Conservation (phyloP, 2,113 vertebrate species). For the Xiphias gladius region DNA sequence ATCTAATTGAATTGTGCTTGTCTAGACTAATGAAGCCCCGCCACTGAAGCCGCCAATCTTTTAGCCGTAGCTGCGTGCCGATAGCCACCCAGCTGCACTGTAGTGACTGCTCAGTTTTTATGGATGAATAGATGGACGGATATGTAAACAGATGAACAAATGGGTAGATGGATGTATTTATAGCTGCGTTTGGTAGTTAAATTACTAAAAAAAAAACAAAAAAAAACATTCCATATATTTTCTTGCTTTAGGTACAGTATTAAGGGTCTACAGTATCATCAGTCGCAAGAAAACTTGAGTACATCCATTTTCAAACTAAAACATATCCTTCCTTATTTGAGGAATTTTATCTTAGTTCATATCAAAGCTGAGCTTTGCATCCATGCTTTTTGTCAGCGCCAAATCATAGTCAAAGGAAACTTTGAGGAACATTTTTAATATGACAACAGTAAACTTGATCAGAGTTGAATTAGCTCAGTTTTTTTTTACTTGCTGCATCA, state of each 20-base stretch:
- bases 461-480: not conserved
- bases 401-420: not conserved
- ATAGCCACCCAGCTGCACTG: constrained; percentile 49
- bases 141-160: constrained; percentile 17
- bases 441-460: not conserved
- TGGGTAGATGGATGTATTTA: not conserved
- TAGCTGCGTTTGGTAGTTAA: not conserved
- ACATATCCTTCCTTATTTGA: not conserved
- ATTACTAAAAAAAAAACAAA: not conserved
- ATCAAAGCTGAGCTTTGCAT: not conserved
- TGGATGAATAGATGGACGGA: constrained; percentile 6
- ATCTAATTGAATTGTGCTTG: constrained; percentile 87
- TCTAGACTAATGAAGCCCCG: constrained; percentile 86
- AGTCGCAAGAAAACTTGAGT: not conserved
- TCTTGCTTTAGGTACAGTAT: not conserved
- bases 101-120: constrained; percentile 24
- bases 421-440: not conserved
- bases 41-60: constrained; percentile 82
- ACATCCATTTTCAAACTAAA: not conserved
- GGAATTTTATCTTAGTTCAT: not conserved
- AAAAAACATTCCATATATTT: not conserved
- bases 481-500: not conserved
- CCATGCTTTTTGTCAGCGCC: not conserved
- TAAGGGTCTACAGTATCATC: not conserved
- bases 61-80: constrained; percentile 61